phyloP scores from a whole-genome alignment of 1,140 invertebrate species.

The Saccostrea cuccullata region DNA sequence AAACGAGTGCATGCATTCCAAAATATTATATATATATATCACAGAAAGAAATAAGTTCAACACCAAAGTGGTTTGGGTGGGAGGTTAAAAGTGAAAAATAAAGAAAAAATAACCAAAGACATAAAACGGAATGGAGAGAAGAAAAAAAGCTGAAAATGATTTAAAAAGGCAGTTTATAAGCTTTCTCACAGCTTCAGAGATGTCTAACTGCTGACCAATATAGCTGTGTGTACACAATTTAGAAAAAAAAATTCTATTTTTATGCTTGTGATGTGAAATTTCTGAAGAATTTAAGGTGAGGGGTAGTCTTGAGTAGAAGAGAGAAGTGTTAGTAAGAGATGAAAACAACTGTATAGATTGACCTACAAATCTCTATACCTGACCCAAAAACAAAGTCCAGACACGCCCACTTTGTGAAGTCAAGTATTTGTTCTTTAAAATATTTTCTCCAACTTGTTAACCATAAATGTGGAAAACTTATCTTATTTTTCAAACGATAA shows the following conservation, averaged over 20 bases:
- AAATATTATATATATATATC: neutral
- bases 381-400: neutral
- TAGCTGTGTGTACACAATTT: neutral
- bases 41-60: neutral
- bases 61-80: neutral
- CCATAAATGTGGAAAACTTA: neutral
- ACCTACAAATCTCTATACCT: neutral
- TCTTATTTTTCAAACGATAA: neutral
- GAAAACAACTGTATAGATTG: neutral
- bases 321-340: constrained; percentile 13
- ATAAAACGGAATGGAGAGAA: neutral
- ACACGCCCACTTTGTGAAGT: constrained; percentile 4
- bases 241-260: neutral
- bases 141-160: neutral
- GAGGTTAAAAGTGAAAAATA: neutral
- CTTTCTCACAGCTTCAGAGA: neutral
- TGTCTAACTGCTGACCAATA: neutral
- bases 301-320: constrained; percentile 18
- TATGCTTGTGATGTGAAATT: neutral
- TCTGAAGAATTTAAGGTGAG: neutral
- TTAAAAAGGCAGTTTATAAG: neutral
- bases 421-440: constrained; percentile 13
- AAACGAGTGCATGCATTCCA: neutral
- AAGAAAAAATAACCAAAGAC: neutral
- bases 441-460: neutral